Percentiles rank a stretch among this genome's conserved stretches.
These are phyloP conservation scores for Crocallis elinguaria DNA, from an alignment of 2,888 invertebrate species.

Conservation along the genomic window DNA sequence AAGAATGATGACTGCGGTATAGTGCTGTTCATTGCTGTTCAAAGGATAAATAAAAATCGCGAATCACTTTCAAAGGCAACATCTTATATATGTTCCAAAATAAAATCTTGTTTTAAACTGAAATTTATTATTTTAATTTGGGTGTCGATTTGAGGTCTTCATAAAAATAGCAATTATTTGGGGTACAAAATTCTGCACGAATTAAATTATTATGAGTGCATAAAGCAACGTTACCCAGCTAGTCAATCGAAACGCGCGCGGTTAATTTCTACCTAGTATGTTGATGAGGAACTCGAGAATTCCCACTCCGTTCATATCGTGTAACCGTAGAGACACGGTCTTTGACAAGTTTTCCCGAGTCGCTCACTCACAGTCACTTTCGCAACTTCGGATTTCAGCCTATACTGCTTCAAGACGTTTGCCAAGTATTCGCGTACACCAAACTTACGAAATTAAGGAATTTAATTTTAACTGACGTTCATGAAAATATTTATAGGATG, in stretches of 20 bases:
- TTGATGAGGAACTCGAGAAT: constrained; percentile 8
- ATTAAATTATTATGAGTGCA: neutral
- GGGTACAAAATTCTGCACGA: too few relatives aligned
- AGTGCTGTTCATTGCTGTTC: too few relatives aligned
- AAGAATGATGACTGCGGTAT: too few relatives aligned
- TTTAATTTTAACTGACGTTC: constrained; percentile 47
- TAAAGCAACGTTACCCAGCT: neutral
- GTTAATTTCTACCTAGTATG: constrained; percentile 4
- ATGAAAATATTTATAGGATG: constrained; percentile 28
- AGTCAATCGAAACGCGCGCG: constrained; percentile 8
- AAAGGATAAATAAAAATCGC: too few relatives aligned
- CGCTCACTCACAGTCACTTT: constrained; percentile 32
- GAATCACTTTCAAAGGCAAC: too few relatives aligned
- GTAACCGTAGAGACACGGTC: constrained; percentile 31
- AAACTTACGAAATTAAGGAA: constrained; percentile 44
- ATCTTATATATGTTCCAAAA: too few relatives aligned
- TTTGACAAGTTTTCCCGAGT: constrained; percentile 47
- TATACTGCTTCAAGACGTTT: constrained; percentile 35
- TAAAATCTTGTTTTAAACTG: too few relatives aligned
- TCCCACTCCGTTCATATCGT: constrained; percentile 23
- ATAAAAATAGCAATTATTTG: too few relatives aligned
- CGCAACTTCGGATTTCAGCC: constrained; percentile 40
- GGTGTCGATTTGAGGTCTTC: too few relatives aligned
- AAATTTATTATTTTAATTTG: too few relatives aligned
- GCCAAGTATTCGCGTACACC: constrained; percentile 45